Base-by-base conservation (phyloP, 2,888 invertebrate genomes). In the Dryocosmus kuriphilus region DNA sequence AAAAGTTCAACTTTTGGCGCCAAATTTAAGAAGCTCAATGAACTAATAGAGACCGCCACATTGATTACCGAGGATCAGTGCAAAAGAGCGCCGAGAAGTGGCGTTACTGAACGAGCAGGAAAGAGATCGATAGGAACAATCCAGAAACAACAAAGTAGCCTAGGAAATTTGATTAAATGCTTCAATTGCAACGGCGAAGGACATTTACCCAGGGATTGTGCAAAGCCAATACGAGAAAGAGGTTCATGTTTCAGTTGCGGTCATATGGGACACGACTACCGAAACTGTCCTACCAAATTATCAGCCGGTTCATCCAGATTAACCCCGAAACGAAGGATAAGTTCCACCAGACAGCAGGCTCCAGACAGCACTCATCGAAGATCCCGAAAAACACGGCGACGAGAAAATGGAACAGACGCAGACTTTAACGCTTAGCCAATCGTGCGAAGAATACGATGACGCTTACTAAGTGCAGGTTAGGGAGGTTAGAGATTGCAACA, bases 181-280 rank as follows among this genome's bases (percentile, higher is more conserved):
- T 77, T 73, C 24, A 77, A 77, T 4, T 73, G 77, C 16, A 57
- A 61, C 60, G 35, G n/a, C 1, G 22, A 35, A n/a, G 74, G 74
- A 14, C 61, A 38, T 22, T 22, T 35, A 2, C n/a, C 35, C 22
- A n/a, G 16, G 19, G 35, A 32, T 4, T 75, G 74, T 32, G 6
- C n/a, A 14, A 57, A 22, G 16, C 38, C 74, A 14, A 2, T n/a
- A 27, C 8, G 35, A 22, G 74, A 60, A 30, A 60, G 74, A 22
- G 32, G 32, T 35, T 74, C 60, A 1, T 74, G 74, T 32, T 74
- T 74, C 35, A n/a, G 3, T 0, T 74, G 74, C 14, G 35, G 38
- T 16, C n/a, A 9, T 16, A 74, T 32, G 19, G 74, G 51, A 24
- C 51, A 73, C 24, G 4, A n/a, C 0, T 24, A 22, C 6, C 14